Evolutionary conservation across 2,888 invertebrate genomes (phyloP).

Genomic region (Eueremaeus valkanovi): DNA sequence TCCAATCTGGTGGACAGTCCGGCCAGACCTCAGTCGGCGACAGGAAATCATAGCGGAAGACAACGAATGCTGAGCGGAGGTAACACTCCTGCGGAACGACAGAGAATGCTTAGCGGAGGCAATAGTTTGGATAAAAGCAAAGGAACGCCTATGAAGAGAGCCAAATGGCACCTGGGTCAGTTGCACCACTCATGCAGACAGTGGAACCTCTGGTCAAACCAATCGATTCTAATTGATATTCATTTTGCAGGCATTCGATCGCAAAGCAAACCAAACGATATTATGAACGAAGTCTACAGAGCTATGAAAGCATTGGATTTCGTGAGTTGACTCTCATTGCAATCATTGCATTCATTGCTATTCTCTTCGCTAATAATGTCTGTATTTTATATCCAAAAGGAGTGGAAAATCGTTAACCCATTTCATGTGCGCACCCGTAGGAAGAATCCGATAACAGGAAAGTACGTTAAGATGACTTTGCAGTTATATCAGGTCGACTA

Average conservation of each 20-base stretch:
- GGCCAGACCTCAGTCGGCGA: slow-evolving; percentile 72
- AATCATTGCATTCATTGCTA: background rate
- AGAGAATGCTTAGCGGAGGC: slow-evolving; percentile 39
- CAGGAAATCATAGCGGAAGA: slow-evolving; percentile 30
- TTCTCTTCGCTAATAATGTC: background rate
- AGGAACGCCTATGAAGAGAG: slow-evolving; percentile 64
- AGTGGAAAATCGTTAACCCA: slow-evolving; percentile 98
- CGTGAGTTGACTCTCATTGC: slow-evolving; percentile 56
- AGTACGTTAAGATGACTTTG: slow-evolving; percentile 92
- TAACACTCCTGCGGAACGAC: slow-evolving; percentile 24
- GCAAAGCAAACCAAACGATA: slow-evolving; percentile 98
- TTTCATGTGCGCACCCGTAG: slow-evolving; percentile 93
- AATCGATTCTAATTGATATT: background rate
- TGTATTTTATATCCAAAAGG: slow-evolving; percentile 58
- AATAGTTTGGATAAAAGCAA: slow-evolving; percentile 45
- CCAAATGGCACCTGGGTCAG: slow-evolving; percentile 51
- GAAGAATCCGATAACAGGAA: slow-evolving; percentile 73
- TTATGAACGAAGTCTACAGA: slow-evolving; percentile 98
- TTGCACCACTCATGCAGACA: too few species aligned
- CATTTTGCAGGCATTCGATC: slow-evolving; percentile 69
- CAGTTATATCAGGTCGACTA: slow-evolving; percentile 99
- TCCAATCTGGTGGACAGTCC: slow-evolving; percentile 52
- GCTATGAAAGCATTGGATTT: slow-evolving; percentile 98
- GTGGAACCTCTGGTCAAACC: too few species aligned
- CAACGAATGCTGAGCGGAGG: slow-evolving; percentile 40